A percentile compares a stretch with the other conserved stretches of the same genome.
Evolutionary conservation across 2,797 vertebrate genomes (phyloP).

Genomic region (Coluber constrictor): DNA sequence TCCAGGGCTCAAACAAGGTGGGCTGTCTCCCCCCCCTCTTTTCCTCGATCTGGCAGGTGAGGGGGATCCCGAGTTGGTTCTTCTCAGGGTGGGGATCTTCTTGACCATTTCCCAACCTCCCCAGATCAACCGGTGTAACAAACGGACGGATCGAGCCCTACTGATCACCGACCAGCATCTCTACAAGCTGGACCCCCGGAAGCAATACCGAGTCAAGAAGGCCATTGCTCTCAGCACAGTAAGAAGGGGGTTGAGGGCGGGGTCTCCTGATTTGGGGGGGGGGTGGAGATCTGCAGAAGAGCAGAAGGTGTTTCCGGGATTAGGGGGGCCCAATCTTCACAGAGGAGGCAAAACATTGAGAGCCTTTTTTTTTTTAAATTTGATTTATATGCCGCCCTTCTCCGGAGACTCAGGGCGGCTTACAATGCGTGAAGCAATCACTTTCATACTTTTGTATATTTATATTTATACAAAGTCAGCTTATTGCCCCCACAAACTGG

Average conservation of each 20-base stretch:
- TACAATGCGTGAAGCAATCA: no score
- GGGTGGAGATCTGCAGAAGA: background rate
- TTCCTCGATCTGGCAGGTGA: background rate
- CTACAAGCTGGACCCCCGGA: slow-evolving; percentile 86
- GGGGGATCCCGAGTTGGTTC: background rate
- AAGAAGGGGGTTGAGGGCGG: slow-evolving; percentile 60
- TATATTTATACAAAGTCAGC: no score
- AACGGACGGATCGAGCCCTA: slow-evolving; percentile 82
- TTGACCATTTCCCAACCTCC: rapidly evolving
- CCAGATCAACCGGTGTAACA: slow-evolving; percentile 86
- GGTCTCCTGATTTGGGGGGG: rapidly evolving
- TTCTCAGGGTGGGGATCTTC: background rate
- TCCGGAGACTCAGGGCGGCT: no score
- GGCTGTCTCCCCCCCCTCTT: rapidly evolving
- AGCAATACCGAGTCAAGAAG: slow-evolving; percentile 84
- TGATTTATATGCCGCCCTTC: no score
- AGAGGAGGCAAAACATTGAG: no score
- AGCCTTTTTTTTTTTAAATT: no score
- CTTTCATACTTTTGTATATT: no score
- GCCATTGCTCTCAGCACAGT: slow-evolving; percentile 77
- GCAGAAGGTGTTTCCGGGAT: rapidly evolving
- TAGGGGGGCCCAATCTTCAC: rapidly evolving
- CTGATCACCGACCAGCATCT: slow-evolving; percentile 85
- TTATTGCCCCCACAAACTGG: no score
- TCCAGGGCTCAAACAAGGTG: rapidly evolving